phyloP scores from a whole-genome alignment of 2,797 vertebrate species.

The Mormyrops boulengeri region DNA sequence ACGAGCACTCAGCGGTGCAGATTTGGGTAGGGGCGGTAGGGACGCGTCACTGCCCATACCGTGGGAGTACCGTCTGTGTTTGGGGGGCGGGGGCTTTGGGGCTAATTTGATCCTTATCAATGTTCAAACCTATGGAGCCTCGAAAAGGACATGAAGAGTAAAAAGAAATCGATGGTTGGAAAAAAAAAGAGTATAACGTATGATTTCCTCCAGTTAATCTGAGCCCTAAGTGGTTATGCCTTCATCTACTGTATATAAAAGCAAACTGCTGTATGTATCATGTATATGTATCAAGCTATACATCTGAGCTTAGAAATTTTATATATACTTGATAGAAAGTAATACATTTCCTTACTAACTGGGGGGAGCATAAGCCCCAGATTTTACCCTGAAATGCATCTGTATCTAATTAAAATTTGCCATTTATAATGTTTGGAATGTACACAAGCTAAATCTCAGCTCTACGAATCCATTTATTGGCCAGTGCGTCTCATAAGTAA shows the following conservation, averaged over 20 bases:
- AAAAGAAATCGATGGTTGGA: neutral
- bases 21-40: neutral
- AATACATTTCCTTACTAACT: neutral
- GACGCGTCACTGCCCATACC: neutral
- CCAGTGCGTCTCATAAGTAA: neutral
- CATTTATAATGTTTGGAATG: neutral
- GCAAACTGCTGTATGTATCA: neutral
- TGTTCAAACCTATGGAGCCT: neutral
- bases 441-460: neutral
- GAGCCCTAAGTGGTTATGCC: neutral
- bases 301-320: neutral
- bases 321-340: neutral
- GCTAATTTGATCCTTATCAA: neutral
- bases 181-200: neutral
- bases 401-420: neutral
- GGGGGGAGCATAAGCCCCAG: neutral
- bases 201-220: neutral
- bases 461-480: neutral
- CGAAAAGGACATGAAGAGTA: neutral
- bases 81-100: neutral
- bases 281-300: neutral
- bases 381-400: neutral
- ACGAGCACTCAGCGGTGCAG: neutral
- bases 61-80: neutral
- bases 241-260: neutral